These are phyloP conservation scores for Sparidentex hasta DNA, from an alignment of 2,797 vertebrate species.

Conservation along the genomic window DNA sequence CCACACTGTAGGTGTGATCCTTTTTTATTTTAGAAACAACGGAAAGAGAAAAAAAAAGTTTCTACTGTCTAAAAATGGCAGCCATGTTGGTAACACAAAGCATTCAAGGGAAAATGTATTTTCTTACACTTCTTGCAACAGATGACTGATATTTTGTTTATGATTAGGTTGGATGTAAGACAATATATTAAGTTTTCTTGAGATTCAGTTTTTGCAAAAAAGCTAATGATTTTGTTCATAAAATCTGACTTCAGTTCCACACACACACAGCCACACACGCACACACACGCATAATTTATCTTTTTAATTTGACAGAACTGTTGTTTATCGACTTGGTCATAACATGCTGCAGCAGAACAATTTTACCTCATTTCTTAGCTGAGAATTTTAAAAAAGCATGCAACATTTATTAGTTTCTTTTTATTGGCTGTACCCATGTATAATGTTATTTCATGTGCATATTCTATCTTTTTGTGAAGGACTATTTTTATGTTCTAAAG, in stretches of 20 bases:
- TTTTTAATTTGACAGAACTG: slow-evolving; percentile 60
- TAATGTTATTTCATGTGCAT: slow-evolving; percentile 81
- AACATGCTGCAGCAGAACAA: slow-evolving; percentile 65
- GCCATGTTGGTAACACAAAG: slow-evolving; percentile 83
- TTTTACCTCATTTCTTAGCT: slow-evolving; percentile 81
- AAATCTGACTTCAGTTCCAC: slow-evolving; percentile 39
- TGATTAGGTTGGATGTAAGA: slow-evolving; percentile 52
- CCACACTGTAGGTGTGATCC: slow-evolving; percentile 73
- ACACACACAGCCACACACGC: background rate
- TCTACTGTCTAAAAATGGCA: slow-evolving; percentile 80
- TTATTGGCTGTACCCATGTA: slow-evolving; percentile 71
- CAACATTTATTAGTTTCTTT: slow-evolving; percentile 68
- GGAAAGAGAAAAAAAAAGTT: slow-evolving; percentile 63
- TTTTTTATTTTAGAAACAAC: slow-evolving; percentile 81
- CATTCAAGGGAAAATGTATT: slow-evolving; percentile 76
- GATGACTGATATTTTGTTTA: slow-evolving; percentile 67
- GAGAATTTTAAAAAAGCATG: slow-evolving; percentile 63
- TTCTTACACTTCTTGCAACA: slow-evolving; percentile 68
- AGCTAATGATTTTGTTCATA: slow-evolving; percentile 49
- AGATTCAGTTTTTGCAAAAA: slow-evolving; percentile 43
- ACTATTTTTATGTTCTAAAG: slow-evolving; percentile 79
- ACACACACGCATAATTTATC: slow-evolving; percentile 51
- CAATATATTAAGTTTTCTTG: slow-evolving; percentile 47
- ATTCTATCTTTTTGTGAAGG: slow-evolving; percentile 83
- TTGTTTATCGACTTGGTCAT: slow-evolving; percentile 57